These are phyloP conservation scores for Chaetogeoica ovagalla DNA, from an alignment of 2,888 invertebrate species.

Conservation along the genomic window DNA sequence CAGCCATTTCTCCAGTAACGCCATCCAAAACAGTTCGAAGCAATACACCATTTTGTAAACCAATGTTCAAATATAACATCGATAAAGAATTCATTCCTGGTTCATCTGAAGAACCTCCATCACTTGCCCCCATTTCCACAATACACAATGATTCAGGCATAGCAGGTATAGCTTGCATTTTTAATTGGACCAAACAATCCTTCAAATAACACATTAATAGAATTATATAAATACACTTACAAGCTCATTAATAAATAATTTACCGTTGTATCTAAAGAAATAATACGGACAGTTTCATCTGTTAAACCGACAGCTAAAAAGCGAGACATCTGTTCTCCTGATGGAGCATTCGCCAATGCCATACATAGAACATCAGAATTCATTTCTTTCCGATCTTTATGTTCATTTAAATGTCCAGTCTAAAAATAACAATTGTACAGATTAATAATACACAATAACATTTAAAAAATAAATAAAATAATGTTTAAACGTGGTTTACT, in stretches of 20 bases:
- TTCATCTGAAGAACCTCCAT: conserved; percentile 64
- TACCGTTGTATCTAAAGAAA: conserved; percentile 91
- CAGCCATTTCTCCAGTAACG: conserved; percentile 93
- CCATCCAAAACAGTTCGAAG: conserved; percentile 92
- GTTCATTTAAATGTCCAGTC: conserved; percentile 98
- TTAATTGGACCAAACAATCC: conserved; percentile 92
- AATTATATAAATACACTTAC: neutral
- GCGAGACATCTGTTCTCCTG: conserved; percentile 92
- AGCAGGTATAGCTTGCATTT: conserved; percentile 95
- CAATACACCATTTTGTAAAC: conserved; percentile 93
- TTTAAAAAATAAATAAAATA: neutral
- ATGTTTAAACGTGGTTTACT: conserved; percentile 60
- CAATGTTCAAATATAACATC: conserved; percentile 91
- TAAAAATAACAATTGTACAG: conserved; percentile 61
- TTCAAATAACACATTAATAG: conserved; percentile 58
- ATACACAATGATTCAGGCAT: conserved; percentile 96
- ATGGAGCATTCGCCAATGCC: conserved; percentile 93
- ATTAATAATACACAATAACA: neutral
- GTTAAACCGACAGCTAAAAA: conserved; percentile 94
- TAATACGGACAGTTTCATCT: conserved; percentile 95
- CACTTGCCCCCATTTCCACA: conserved; percentile 77
- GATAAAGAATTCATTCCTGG: conserved; percentile 66
- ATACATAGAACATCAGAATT: conserved; percentile 97
- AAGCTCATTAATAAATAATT: conserved; percentile 58
- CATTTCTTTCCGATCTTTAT: conserved; percentile 95